Evolutionary conservation across 2,113 vertebrate species (phyloP).

Genomic region (Pterophyllum scalare): DNA sequence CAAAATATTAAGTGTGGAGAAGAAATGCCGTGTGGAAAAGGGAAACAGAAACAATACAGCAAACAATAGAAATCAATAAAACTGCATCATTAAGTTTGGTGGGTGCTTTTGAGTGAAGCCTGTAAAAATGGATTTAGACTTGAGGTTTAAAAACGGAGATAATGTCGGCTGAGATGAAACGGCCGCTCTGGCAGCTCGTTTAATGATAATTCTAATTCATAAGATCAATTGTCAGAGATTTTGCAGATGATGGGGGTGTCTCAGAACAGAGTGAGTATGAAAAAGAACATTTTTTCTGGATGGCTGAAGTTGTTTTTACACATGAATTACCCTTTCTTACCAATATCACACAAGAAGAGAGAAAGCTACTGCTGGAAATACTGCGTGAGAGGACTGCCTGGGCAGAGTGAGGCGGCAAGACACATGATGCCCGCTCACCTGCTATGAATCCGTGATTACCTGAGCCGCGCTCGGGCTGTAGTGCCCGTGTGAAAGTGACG

Average conservation of each 20-base stretch:
- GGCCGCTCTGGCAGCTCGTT: background rate
- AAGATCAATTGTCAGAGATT: background rate
- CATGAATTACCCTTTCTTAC: background rate
- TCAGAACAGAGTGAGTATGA: background rate
- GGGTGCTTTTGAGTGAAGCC: conserved; percentile 4
- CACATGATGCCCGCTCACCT: background rate
- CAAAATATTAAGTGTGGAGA: conserved; percentile 25
- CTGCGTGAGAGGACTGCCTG: background rate
- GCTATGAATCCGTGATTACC: background rate
- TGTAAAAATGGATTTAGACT: conserved; percentile 50
- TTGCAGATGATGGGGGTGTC: background rate
- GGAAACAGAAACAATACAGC: background rate
- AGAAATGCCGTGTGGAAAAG: background rate
- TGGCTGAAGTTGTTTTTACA: background rate
- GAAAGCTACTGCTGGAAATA: background rate
- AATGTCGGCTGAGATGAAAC: conserved; percentile 5
- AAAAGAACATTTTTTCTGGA: background rate
- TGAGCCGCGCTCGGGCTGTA: background rate
- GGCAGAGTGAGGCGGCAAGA: background rate
- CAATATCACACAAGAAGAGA: background rate
- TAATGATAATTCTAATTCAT: background rate
- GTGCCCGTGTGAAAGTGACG: background rate
- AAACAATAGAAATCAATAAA: conserved; percentile 38
- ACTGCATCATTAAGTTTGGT: conserved; percentile 39
- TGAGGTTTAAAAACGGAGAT: conserved; percentile 21